phyloP scores from a whole-genome alignment of 2,888 invertebrate genomes.

The Rotaria macrura region DNA sequence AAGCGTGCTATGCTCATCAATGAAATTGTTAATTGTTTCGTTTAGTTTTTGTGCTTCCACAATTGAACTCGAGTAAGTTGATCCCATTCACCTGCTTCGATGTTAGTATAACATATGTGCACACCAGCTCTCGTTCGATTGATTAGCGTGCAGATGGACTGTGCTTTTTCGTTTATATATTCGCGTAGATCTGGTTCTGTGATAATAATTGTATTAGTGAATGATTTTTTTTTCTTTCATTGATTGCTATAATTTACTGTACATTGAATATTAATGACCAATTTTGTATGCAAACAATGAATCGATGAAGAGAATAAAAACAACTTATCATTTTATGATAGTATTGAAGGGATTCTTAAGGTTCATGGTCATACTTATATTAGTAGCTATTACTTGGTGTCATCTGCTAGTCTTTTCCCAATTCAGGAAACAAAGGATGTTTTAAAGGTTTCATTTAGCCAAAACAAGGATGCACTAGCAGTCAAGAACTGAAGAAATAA shows the following conservation, averaged over 20 bases:
- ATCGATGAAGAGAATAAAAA: background rate
- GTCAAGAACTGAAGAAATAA: too few species aligned
- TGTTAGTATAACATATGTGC: background rate
- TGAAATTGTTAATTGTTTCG: background rate
- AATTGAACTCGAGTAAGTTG: background rate
- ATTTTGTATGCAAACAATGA: background rate
- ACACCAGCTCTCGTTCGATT: background rate
- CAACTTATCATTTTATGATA: background rate
- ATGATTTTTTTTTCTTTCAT: background rate
- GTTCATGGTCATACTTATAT: too few species aligned
- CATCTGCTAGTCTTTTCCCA: too few species aligned
- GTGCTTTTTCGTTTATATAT: background rate
- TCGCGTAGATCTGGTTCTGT: background rate
- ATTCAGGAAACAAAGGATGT: too few species aligned
- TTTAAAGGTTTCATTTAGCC: too few species aligned
- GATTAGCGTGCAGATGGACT: background rate
- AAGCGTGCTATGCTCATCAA: background rate
- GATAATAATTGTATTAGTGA: background rate
- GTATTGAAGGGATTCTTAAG: background rate
- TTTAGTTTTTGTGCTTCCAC: background rate
- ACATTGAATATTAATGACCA: background rate
- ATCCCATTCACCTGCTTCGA: background rate
- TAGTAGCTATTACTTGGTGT: too few species aligned
- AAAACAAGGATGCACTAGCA: too few species aligned
- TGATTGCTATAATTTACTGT: background rate